Conservation (phyloP, 2,113 vertebrate species). For the Laticauda laticaudata region DNA sequence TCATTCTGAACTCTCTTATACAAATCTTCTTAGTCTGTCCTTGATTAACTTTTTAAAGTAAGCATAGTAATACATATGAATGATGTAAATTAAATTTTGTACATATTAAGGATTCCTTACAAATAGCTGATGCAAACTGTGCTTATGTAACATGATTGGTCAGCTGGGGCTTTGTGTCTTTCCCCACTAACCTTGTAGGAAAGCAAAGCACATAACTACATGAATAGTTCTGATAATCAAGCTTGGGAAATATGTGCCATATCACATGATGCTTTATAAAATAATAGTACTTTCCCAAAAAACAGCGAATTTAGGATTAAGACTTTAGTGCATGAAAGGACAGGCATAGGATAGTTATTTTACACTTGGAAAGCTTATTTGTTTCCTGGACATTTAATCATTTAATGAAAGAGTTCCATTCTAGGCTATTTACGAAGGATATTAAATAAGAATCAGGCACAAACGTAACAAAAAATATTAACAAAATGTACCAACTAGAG, state of each 20-base stretch:
- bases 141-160: background rate
- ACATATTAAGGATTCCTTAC: background rate
- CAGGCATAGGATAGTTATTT: background rate
- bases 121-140: background rate
- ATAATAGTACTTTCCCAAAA: background rate
- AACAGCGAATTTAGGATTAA: background rate
- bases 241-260: background rate
- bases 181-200: background rate
- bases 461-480: background rate
- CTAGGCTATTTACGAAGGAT: background rate
- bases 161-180: background rate
- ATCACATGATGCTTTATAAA: background rate
- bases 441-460: constrained; percentile 2
- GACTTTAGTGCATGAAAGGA: background rate
- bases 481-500: background rate
- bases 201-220: background rate
- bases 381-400: constrained; percentile 26
- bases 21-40: background rate
- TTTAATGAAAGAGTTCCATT: constrained; percentile 14
- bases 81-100: background rate
- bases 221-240: background rate
- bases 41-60: background rate
- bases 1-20: background rate
- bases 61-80: background rate
- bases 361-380: constrained; percentile 17